A percentile compares a stretch with the other conserved stretches of the same genome.
phyloP scores from a whole-genome alignment of 2,888 invertebrate species.

The Lasioglossum leucozonium region DNA sequence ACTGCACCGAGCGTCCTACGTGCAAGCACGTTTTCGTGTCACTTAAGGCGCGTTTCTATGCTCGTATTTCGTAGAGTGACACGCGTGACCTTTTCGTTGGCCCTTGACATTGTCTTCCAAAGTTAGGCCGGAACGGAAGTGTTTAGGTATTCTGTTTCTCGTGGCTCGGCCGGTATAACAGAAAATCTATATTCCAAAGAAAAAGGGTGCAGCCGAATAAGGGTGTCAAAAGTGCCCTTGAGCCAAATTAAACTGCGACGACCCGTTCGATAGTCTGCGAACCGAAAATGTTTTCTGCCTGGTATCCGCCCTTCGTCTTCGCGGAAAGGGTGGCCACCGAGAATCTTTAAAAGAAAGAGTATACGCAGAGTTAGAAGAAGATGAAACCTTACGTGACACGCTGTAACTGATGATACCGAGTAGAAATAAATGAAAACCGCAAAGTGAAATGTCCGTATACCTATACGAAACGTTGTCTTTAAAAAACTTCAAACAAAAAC shows the following conservation, averaged over 20 bases:
- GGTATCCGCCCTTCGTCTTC: not conserved
- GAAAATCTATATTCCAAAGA: conserved; percentile 9
- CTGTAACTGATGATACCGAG: too few relatives aligned
- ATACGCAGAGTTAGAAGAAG: too few relatives aligned
- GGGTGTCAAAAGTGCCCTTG: not conserved
- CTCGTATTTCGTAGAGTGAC: not conserved
- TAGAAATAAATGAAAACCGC: too few relatives aligned
- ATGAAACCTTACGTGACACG: too few relatives aligned
- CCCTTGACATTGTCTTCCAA: conserved; percentile 5
- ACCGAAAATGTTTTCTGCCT: not conserved
- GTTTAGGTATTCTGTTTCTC: conserved; percentile 11
- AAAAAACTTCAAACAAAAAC: too few relatives aligned
- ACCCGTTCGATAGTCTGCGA: not conserved
- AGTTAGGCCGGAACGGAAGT: not conserved
- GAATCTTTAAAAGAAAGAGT: too few relatives aligned
- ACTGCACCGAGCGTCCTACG: not conserved
- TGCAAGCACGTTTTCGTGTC: not conserved
- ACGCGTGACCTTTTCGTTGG: not conserved
- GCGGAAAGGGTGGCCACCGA: too few relatives aligned
- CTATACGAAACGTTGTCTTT: too few relatives aligned
- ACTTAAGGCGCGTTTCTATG: not conserved
- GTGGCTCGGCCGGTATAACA: not conserved
- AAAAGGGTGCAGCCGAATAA: not conserved
- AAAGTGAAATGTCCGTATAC: too few relatives aligned
- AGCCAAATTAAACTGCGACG: not conserved